Conservation (phyloP, 2,113 vertebrate genomes). For the Tenebrosternarchus preto region DNA sequence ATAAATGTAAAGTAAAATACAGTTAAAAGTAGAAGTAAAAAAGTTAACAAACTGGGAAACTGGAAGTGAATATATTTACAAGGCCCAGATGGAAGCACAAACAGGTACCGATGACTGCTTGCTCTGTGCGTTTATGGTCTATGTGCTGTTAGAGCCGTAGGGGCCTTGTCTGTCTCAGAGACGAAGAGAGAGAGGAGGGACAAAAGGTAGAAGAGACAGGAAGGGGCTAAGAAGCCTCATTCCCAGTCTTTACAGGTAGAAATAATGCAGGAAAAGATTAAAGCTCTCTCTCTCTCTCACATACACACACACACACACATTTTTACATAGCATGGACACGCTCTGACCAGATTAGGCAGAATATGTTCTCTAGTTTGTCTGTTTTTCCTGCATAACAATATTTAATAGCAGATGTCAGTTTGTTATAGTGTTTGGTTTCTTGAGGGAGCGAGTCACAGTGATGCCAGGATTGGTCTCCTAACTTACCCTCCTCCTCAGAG, state of each 20-base stretch:
- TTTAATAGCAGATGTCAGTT: neutral
- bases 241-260: constrained; percentile 72
- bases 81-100: too few relatives aligned
- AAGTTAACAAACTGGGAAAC: too few relatives aligned
- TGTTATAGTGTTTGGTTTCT: constrained; percentile 1
- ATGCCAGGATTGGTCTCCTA: constrained; percentile 28
- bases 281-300: too few relatives aligned
- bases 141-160: neutral
- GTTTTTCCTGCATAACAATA: too few relatives aligned
- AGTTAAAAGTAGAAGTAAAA: too few relatives aligned
- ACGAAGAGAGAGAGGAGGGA: constrained; percentile 22
- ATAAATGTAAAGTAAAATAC: too few relatives aligned
- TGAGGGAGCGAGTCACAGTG: constrained; percentile 3
- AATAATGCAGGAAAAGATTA: constrained; percentile 71
- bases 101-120: too few relatives aligned
- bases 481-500: too few relatives aligned
- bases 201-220: constrained; percentile 45
- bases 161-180: constrained; percentile 46
- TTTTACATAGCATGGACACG: neutral
- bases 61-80: too few relatives aligned
- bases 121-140: too few relatives aligned
- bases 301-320: neutral
- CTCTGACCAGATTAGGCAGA: neutral
- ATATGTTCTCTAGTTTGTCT: neutral
- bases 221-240: constrained; percentile 65